A percentile compares a stretch with the other conserved stretches of the same genome.
Conservation (phyloP, 2,113 vertebrate genomes). For the Jacana jacana region DNA sequence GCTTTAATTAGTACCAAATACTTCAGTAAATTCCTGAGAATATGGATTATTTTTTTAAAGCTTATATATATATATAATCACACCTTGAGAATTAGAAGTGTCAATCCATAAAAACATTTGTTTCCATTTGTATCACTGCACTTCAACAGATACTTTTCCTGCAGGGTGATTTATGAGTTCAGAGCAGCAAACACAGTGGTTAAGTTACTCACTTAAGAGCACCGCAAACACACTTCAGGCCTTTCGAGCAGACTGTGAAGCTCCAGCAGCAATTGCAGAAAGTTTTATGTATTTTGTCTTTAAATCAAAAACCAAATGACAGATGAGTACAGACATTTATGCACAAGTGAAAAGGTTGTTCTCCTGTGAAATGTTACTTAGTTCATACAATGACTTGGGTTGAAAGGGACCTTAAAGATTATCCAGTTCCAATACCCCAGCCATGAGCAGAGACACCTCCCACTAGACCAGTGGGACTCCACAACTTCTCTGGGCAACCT, state of each 20-base stretch:
- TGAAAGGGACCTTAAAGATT: neutral
- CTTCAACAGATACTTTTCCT: neutral
- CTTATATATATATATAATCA: neutral
- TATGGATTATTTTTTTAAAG: neutral
- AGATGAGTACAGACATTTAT: neutral
- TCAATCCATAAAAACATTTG: neutral
- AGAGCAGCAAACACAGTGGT: neutral
- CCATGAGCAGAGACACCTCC: neutral
- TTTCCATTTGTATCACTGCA: neutral
- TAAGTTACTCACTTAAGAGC: neutral
- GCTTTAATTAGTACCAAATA: neutral
- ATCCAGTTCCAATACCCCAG: neutral
- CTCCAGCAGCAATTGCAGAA: neutral
- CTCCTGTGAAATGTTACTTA: neutral
- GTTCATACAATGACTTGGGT: neutral
- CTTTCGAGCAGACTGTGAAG: neutral
- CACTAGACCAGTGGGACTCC: neutral
- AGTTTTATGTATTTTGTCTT: neutral
- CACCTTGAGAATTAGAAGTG: neutral
- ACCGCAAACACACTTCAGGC: neutral
- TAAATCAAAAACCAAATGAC: neutral
- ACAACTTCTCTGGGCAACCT: neutral
- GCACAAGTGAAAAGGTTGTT: neutral
- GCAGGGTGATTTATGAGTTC: neutral
- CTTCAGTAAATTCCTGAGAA: neutral